phyloP scores from a whole-genome alignment of 2,113 vertebrate species.

The Panthera tigris region DNA sequence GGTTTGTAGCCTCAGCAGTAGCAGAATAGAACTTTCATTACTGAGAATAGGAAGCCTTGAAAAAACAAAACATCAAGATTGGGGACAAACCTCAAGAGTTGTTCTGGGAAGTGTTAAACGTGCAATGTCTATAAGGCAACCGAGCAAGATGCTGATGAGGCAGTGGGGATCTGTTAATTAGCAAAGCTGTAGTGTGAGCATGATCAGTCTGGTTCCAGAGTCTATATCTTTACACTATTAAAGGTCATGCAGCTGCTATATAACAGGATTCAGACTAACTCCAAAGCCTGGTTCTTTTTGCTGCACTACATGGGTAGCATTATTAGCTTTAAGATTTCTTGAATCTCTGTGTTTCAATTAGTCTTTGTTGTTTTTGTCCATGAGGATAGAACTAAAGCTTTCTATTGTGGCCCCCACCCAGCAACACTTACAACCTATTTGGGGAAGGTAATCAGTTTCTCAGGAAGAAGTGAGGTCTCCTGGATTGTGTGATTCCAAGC shows the following conservation, averaged over 20 bases:
- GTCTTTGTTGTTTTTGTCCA: background rate
- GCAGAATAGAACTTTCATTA: background rate
- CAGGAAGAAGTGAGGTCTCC: background rate
- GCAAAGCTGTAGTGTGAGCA: background rate
- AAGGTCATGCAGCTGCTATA: background rate
- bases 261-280: background rate
- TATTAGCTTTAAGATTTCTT: constrained; percentile 22
- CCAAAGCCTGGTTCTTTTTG: background rate
- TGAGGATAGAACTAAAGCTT: background rate
- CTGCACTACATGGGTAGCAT: background rate
- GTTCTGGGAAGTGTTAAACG: background rate
- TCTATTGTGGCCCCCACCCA: background rate
- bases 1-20: background rate
- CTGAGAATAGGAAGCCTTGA: background rate
- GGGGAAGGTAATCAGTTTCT: background rate
- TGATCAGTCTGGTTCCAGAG: background rate
- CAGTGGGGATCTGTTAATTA: background rate
- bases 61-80: background rate
- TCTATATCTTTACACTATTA: background rate
- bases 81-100: background rate
- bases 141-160: background rate
- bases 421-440: background rate
- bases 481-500: background rate
- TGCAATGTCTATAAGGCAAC: background rate
- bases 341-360: background rate